Conservation (phyloP, 2,113 vertebrate species). For the Apeltes quadracus region DNA sequence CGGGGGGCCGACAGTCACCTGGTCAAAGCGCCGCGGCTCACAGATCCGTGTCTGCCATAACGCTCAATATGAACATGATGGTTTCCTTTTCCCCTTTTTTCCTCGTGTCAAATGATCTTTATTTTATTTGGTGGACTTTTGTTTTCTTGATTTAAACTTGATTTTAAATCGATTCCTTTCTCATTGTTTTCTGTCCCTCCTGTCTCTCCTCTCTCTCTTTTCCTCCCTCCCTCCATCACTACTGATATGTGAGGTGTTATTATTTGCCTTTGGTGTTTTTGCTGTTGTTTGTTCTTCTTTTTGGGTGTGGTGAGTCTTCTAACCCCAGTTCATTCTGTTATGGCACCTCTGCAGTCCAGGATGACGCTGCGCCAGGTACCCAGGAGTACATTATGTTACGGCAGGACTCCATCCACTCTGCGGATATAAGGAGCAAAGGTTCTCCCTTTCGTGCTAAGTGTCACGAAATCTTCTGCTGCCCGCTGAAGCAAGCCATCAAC, state of each 20-base stretch:
- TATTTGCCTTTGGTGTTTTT: conserved; percentile 62
- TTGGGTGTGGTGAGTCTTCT: conserved; percentile 70
- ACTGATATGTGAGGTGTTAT: conserved; percentile 50
- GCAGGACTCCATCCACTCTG: conserved; percentile 99
- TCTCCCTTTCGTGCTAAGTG: conserved; percentile 99
- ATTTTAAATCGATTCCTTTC: conserved; percentile 19
- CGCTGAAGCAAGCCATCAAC: conserved; percentile 98
- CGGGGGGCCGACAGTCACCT: conserved; percentile 2
- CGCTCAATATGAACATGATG: conserved; percentile 27
- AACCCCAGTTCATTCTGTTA: conserved; percentile 98
- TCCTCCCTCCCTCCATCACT: conserved; percentile 17
- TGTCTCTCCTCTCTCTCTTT: conserved; percentile 35
- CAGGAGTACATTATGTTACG: conserved; percentile 99
- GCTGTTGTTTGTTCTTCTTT: conserved; percentile 59
- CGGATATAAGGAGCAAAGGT: conserved; percentile 99
- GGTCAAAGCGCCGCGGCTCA: conserved; percentile 19
- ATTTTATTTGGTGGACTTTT: conserved; percentile 51
- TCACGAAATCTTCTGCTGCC: conserved; percentile 99
- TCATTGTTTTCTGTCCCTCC: conserved; percentile 16
- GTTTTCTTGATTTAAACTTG: conserved; percentile 46
- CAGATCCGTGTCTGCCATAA: conserved; percentile 44
- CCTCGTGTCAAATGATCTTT: conserved; percentile 52
- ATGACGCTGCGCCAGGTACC: conserved; percentile 99
- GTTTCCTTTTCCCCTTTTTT: conserved; percentile 4
- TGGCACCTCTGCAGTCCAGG: conserved; percentile 97